Conservation (phyloP, 2,888 invertebrate genomes). For the Meandrusa payeni region DNA sequence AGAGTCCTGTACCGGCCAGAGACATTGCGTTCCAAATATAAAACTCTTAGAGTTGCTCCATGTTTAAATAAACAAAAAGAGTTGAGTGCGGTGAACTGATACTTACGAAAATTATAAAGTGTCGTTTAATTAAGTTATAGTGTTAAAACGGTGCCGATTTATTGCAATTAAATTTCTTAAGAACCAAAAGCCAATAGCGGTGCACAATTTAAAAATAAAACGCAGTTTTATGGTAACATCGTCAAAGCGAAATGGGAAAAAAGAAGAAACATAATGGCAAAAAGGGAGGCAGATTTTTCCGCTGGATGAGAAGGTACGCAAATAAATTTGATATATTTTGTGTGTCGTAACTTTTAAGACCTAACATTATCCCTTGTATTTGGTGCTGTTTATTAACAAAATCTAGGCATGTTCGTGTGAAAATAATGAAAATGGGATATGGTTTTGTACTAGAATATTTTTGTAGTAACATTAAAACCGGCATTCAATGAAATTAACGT, state of each 20-base stretch:
- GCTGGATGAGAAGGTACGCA: constrained; percentile 72
- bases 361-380: constrained; percentile 30
- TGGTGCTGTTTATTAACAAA: constrained; percentile 7
- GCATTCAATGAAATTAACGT: too few relatives aligned
- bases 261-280: constrained; percentile 70
- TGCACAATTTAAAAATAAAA: not conserved
- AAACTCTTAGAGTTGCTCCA: constrained; percentile 34
- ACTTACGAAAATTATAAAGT: constrained; percentile 16
- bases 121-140: constrained; percentile 25
- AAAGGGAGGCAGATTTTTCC: constrained; percentile 69
- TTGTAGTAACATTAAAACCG: too few relatives aligned
- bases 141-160: constrained; percentile 29
- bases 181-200: too few relatives aligned
- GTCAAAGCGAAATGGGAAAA: constrained; percentile 61
- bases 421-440: not conserved
- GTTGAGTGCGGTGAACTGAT: constrained; percentile 32
- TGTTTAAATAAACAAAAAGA: constrained; percentile 44
- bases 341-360: too few relatives aligned
- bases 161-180: constrained; percentile 37
- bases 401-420: constrained; percentile 3
- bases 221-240: constrained; percentile 40
- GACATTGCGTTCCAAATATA: constrained; percentile 42
- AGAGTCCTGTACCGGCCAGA: constrained; percentile 63
- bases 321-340: constrained; percentile 19
- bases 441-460: not conserved